Evolutionary conservation across 2,797 vertebrate species (phyloP), one percentile per base, ranked within the genome.

Genomic region (Steatocranus sp.): DNA sequence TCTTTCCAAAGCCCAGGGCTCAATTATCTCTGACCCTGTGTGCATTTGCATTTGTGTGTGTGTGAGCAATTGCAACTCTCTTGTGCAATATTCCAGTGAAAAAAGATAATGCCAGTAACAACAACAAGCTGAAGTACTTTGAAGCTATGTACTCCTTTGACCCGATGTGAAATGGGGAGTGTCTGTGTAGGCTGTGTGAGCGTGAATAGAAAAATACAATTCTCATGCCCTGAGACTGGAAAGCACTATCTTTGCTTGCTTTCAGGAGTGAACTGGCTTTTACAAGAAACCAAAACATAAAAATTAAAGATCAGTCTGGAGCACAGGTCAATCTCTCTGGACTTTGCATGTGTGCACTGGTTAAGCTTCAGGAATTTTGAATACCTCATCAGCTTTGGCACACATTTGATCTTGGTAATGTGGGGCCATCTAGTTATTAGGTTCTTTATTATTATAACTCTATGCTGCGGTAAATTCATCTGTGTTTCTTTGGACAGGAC

Each of bases 1-100:
- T 73, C 76, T 81, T 80, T 84, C 77, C 85, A 51, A 82, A 41
- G 91, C 93, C 90, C 58, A 11, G 56, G 91, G 91, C 90, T 77
- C 66, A 78, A 74, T 88, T 81, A 82, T 89, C 83, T 78, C 73
- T 78, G 49, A 85, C 88, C 27, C 83, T 61, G 86, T 80, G 73
- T 82, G 75, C 15, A 73, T 73, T 48, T 73, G 66, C 3, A 70
- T 73, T 34, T 46, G 63, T 70, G 53, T 79, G 50, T 50, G 74
- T 53, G 75, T 70, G n/a, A 15, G 34, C 66, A 49, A 66, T 83
- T 56, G 78, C 80, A 68, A 23, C 68, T 81, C 17, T 54, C 20
- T 51, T 79, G 70, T 84, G 79, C 78, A 86, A 75, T 81, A 76
- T 75, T 79, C 75, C 63, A 48, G 23, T 30, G 70, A 78, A 50